Evolutionary conservation across 2,888 invertebrate species (phyloP), one percentile per base, ranked within the genome.

Genomic region (Drosophila meridionalis): DNA sequence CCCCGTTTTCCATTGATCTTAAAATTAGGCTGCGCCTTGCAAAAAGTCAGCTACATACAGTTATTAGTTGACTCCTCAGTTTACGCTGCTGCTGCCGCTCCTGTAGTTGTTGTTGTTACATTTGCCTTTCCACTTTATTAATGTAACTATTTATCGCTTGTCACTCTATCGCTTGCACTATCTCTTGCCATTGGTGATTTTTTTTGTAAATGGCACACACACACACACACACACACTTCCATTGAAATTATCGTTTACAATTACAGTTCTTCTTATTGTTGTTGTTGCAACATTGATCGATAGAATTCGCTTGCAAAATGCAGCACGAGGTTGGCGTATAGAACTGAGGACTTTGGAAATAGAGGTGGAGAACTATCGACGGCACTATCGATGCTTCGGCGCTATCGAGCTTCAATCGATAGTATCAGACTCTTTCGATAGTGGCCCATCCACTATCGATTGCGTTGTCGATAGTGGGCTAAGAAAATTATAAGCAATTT

Each of bases 311-410:
- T 66, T 69, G 61, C 67, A 71, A 82, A 82, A 87, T 87, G 69
- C 80, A 78, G 87, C 80, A 82, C 84, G 84, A 87, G 84, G 84
- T 87, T 87, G 70, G 43, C 65, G 62, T 61, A 63, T 40, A 77
- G 73, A 84, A 83, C 82, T 76, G 87, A 85, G 87, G 87, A 85
- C 87, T 85, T 87, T 84, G 80, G 72, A 20, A 20, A 20, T 20
- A 20, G 20, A 20, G 20, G 20, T 20, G 20, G 20, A 20, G 20
- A 20, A 20, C 20, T 20, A 20, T 20, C 20, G 20, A 20, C 20
- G 20, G 20, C 20, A 20, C 20, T 20, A 20, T 20, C 20, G 20
- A 20, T 20, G 20, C 20, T 20, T 20, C 20, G 20, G 20, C 20
- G 20, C 20, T 20, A 20, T 20, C 20, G 20, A 20, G 20, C 20